phyloP scores from a whole-genome alignment of 2,797 vertebrate genomes.

The Austrolebias charrua region DNA sequence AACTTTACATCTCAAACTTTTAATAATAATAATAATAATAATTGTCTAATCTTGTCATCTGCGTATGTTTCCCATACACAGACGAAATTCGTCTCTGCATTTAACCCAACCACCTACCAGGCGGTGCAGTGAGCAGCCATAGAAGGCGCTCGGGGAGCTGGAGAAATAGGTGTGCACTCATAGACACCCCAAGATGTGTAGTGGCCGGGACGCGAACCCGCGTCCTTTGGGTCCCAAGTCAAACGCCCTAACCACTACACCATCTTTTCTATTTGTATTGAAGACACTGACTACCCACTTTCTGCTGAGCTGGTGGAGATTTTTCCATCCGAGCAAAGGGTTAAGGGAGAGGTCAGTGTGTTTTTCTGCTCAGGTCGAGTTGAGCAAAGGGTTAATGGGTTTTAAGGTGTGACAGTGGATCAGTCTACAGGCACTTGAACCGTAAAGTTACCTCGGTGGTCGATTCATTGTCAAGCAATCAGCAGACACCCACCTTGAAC shows the following conservation, averaged over 20 bases:
- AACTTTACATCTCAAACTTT: constrained; percentile 5
- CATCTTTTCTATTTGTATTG: not conserved
- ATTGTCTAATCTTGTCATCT: too few relatives aligned
- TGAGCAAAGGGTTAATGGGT: constrained; percentile 65
- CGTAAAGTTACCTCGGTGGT: constrained; percentile 46
- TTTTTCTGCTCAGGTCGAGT: constrained; percentile 44
- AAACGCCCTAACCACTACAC: too few relatives aligned
- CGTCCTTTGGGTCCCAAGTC: too few relatives aligned
- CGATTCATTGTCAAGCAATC: constrained; percentile 55
- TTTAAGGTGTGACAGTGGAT: constrained; percentile 65
- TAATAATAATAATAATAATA: too few relatives aligned
- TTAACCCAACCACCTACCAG: too few relatives aligned
- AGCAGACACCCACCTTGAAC: constrained; percentile 57
- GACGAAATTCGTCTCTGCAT: too few relatives aligned
- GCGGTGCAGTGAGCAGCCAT: too few relatives aligned
- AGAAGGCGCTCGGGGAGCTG: too few relatives aligned
- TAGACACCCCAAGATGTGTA: too few relatives aligned
- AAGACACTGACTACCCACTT: constrained; percentile 14
- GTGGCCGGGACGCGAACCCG: too few relatives aligned
- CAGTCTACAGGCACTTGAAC: constrained; percentile 44
- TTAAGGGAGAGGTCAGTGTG: constrained; percentile 64
- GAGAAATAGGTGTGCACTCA: too few relatives aligned
- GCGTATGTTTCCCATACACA: too few relatives aligned
- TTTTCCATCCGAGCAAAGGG: constrained; percentile 28
- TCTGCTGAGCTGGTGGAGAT: constrained; percentile 46